Base-by-base conservation (phyloP, 2,113 vertebrate genomes). In the Barnardius zonarius region DNA sequence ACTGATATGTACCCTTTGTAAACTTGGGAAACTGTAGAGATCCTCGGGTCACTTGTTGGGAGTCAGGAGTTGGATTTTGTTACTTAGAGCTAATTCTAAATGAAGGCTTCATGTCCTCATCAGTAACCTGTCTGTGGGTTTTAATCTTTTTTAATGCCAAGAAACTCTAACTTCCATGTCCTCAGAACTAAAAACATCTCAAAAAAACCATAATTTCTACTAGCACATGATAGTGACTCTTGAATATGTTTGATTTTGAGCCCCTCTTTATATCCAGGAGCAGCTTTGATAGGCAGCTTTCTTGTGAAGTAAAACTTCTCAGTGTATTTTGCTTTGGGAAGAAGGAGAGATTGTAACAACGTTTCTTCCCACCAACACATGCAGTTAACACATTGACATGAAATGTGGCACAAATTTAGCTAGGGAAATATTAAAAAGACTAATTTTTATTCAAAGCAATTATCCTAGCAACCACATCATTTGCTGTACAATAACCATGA, bases 401-500 rank as follows among this genome's bases (percentile, higher is more conserved):
- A 96, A 95, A 95, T 83, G 88, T 66, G 70, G 66, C 74, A 78
- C 44, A 70, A 66, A 89, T 78, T 87, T 88, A 93, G 66, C 66
- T 66, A 30, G 74, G 74, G 77, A 84, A 92, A 80, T 90, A 88
- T 80, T 80, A n/a, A 92, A 77, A 84, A 62, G 68, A 77, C 57
- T 54, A 37, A 39, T 69, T 96, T 77, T 91, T 80, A 73, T 93
- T 83, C 44, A 63, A 75, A 62, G 52, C 57, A 80, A 43, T 91
- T 87, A 69, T 89, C 35, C 54, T 54, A 54, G 93, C 86, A 85
- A 55, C 81, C 52, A 35, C 93, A 84, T 59, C 2, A 16, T 85
- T 93, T 28, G 23, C 82, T 88, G 82, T 59, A 52, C 93, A 51
- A 35, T 54, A 25, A 25, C 80, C 4, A 2, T 55, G 69, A 73